phyloP scores from a whole-genome alignment of 2,113 vertebrate species.

The Misgurnus mizolepis region DNA sequence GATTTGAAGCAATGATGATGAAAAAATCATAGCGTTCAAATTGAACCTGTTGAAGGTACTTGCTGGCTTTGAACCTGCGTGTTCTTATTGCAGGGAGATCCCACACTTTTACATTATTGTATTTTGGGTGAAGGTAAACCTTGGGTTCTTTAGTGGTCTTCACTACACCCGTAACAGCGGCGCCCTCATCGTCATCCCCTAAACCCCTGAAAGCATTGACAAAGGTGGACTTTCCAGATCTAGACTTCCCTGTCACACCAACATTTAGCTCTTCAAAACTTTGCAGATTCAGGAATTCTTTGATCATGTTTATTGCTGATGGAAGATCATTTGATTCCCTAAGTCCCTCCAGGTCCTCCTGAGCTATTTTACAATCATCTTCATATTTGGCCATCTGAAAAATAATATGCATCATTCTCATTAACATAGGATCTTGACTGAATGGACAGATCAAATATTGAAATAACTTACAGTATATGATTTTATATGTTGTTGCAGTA shows the following conservation, averaged over 20 bases:
- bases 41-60: conserved; percentile 62
- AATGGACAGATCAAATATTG: too few relatives aligned
- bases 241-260: conserved; percentile 73
- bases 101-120: conserved; percentile 69
- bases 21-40: conserved; percentile 70
- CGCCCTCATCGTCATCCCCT: conserved; percentile 63
- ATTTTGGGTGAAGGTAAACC: conserved; percentile 65
- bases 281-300: conserved; percentile 45
- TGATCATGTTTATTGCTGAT: conserved; percentile 43
- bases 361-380: too few relatives aligned
- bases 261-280: conserved; percentile 63
- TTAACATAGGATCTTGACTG: neutral
- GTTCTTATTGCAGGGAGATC: conserved; percentile 74
- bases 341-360: conserved; percentile 11
- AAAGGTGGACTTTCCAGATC: too few relatives aligned
- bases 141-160: conserved; percentile 69
- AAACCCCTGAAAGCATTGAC: conserved; percentile 55
- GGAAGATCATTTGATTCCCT: conserved; percentile 30
- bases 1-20: conserved; percentile 68
- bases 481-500: too few relatives aligned
- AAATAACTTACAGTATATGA: too few relatives aligned
- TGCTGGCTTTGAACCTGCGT: conserved; percentile 62
- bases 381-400: neutral
- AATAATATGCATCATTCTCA: too few relatives aligned
- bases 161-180: conserved; percentile 69